Conservation (phyloP, 2,113 vertebrate species). For the Colinus virginianus region DNA sequence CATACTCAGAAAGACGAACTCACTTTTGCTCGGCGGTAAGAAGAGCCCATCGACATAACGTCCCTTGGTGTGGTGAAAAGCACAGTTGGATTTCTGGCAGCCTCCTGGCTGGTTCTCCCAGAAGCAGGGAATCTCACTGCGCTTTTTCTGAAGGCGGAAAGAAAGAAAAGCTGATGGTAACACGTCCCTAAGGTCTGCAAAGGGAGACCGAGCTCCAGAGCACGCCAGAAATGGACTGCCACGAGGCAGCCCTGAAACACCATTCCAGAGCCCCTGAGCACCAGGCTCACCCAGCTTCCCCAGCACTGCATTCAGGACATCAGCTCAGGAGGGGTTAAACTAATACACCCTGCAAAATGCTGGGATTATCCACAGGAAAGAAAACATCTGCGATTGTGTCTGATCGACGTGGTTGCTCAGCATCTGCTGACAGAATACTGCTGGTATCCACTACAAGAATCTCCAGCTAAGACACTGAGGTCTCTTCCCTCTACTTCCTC, state of each 20-base stretch:
- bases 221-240: accelerated
- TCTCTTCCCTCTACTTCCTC: not conserved
- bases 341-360: accelerated
- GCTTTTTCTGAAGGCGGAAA: slow-evolving; percentile 85
- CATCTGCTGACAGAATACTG: not conserved
- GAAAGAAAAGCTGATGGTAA: not conserved
- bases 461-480: accelerated
- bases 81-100: slow-evolving; percentile 95
- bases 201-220: accelerated
- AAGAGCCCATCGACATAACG: slow-evolving; percentile 88
- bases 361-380: not conserved
- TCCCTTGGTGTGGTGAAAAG: slow-evolving; percentile 90
- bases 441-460: not conserved
- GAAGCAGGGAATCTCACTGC: slow-evolving; percentile 93
- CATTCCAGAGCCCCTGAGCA: accelerated
- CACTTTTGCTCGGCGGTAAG: slow-evolving; percentile 89
- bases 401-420: accelerated
- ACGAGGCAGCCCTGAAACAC: not conserved
- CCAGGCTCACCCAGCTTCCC: accelerated
- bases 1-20: not conserved
- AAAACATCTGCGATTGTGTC: accelerated
- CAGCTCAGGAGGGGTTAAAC: not conserved
- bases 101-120: slow-evolving; percentile 95
- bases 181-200: accelerated
- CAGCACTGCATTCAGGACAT: accelerated